These are phyloP conservation scores for Hapalemur alaotrensis DNA, from an alignment of 2,797 vertebrate genomes.

Conservation along the genomic window DNA sequence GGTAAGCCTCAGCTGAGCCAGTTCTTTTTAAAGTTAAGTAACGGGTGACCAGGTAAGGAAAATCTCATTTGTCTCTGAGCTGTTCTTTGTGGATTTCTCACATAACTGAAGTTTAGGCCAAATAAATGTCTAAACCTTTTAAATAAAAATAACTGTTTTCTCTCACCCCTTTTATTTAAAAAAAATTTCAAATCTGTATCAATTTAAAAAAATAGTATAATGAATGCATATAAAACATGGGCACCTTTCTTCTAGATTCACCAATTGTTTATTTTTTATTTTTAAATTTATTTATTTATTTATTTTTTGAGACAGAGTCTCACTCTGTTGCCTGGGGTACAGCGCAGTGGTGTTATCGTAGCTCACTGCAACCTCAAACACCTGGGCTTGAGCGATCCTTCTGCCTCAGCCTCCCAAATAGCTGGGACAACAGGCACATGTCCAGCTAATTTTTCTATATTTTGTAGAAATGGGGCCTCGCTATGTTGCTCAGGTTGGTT, in stretches of 20 bases:
- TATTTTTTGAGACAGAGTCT: background rate
- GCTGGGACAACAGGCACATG: background rate
- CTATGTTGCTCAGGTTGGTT: background rate
- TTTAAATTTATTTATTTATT: background rate
- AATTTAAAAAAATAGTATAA: background rate
- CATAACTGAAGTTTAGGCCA: background rate
- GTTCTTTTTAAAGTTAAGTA: conserved; percentile 3
- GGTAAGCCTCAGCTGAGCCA: background rate
- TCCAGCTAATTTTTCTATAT: background rate
- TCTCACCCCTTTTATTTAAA: background rate
- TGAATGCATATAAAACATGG: background rate
- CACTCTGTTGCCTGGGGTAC: background rate
- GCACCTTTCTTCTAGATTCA: background rate
- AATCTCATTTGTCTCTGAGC: background rate
- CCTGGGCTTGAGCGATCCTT: background rate
- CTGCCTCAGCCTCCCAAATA: background rate
- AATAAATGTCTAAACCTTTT: background rate
- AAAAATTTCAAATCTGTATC: background rate
- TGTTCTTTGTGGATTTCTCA: background rate
- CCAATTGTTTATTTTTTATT: background rate
- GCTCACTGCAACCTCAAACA: background rate
- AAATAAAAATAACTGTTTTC: background rate
- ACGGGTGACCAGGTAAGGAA: background rate
- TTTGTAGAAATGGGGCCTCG: background rate
- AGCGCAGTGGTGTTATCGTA: background rate